Percentiles rank a stretch among this genome's conserved stretches.
Conservation (phyloP, 2,113 vertebrate genomes). For the Seriola rivoliana region DNA sequence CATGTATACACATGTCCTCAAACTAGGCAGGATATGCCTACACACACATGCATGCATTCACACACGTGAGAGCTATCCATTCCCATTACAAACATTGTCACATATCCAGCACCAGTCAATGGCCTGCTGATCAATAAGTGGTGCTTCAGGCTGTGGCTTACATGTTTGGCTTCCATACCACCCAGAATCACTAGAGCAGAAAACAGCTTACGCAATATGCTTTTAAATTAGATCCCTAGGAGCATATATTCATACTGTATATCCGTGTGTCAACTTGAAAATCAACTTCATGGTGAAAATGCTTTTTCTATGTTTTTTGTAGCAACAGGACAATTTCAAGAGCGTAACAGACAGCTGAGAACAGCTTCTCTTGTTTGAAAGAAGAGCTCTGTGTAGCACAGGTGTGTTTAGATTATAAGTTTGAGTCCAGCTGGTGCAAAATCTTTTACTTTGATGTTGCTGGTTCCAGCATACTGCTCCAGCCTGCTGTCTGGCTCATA, state of each 20-base stretch:
- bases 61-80: constrained; percentile 49
- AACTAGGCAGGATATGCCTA: background rate
- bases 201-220: constrained; percentile 55
- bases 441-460: constrained; percentile 39
- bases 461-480: constrained; percentile 13
- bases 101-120: constrained; percentile 69
- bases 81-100: constrained; percentile 63
- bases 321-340: background rate
- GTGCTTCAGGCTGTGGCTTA: constrained; percentile 55
- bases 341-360: background rate
- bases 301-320: background rate
- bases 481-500: constrained; percentile 21
- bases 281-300: constrained; percentile 13
- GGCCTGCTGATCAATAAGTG: constrained; percentile 68
- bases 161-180: constrained; percentile 46
- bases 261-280: constrained; percentile 16
- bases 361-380: constrained; percentile 27
- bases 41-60: background rate
- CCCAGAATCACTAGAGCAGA: constrained; percentile 55
- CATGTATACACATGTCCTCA: background rate
- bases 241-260: constrained; percentile 6
- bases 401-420: constrained; percentile 31
- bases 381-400: constrained; percentile 22
- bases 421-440: constrained; percentile 29
- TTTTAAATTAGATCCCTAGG: constrained; percentile 36